These are phyloP conservation scores for Fregata magnificens DNA, from an alignment of 2,113 vertebrate genomes.

Conservation along the genomic window DNA sequence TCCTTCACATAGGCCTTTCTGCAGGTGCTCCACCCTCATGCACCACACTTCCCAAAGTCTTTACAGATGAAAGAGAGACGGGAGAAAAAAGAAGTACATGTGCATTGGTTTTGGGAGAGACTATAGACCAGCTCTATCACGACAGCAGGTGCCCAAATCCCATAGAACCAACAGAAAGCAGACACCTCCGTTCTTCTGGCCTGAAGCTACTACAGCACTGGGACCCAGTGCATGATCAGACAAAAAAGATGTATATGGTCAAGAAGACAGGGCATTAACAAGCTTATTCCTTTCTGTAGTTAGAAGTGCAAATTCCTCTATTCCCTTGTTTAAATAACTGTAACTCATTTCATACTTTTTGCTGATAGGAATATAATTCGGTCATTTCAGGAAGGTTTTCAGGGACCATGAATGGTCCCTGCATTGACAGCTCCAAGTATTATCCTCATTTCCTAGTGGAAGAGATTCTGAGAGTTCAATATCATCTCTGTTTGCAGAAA, in stretches of 20 bases:
- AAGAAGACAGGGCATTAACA: neutral
- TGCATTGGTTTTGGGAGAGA: neutral
- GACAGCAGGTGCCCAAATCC: neutral
- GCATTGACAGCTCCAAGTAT: slow-evolving; percentile 11
- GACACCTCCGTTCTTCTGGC: neutral
- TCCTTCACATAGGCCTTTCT: neutral
- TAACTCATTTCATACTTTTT: slow-evolving; percentile 10
- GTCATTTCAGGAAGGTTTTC: slow-evolving; percentile 5
- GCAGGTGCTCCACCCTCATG: neutral
- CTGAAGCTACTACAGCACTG: neutral
- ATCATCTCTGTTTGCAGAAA: slow-evolving; percentile 2
- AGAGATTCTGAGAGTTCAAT: slow-evolving; percentile 15
- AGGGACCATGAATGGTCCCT: neutral
- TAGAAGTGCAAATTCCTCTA: neutral
- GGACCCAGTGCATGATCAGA: neutral
- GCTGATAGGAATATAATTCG: neutral
- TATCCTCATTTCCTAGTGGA: neutral
- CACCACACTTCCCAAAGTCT: neutral
- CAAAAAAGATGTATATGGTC: neutral
- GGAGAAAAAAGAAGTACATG: neutral
- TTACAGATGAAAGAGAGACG: neutral
- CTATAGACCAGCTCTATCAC: neutral
- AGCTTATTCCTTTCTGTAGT: neutral
- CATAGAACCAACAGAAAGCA: neutral
- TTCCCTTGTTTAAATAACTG: neutral